Percentiles rank a stretch among this genome's conserved stretches.
Evolutionary conservation across 2,113 vertebrate species (phyloP).

Genomic region (Pelusios castaneus): DNA sequence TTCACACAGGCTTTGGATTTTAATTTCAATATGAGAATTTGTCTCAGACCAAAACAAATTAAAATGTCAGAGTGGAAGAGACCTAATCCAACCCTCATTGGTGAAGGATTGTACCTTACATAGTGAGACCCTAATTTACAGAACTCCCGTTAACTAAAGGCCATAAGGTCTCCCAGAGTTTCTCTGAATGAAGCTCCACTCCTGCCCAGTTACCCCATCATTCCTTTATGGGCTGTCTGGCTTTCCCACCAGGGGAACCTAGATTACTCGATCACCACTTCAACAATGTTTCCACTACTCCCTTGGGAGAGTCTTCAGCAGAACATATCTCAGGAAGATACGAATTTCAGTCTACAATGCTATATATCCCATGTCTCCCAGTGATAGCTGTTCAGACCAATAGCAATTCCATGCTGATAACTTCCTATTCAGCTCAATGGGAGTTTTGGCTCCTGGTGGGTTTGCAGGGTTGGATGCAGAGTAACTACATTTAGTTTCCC

Average conservation of each 20-base stretch:
- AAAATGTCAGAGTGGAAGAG: background rate
- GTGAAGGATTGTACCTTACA: background rate
- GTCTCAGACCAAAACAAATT: background rate
- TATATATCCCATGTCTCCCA: fast-evolving
- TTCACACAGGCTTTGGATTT: background rate
- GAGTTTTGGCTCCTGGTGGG: background rate
- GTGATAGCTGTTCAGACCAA: background rate
- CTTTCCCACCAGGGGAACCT: background rate
- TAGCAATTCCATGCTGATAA: background rate
- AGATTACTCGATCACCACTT: background rate
- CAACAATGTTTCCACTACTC: background rate
- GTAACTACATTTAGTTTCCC: background rate
- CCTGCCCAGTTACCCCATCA: background rate
- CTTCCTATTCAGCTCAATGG: background rate
- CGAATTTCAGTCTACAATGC: background rate
- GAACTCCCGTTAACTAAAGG: background rate
- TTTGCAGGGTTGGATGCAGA: background rate
- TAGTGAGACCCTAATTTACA: background rate
- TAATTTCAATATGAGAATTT: background rate
- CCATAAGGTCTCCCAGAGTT: background rate
- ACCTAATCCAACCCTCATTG: background rate
- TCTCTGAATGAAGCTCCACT: background rate
- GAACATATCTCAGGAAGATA: background rate
- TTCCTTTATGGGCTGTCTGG: background rate
- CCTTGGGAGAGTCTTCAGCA: background rate